Percentiles rank a stretch among this genome's conserved stretches.
These are phyloP conservation scores for Acyrthosiphon pisum DNA, from an alignment of 1,140 invertebrate species.

Conservation along the genomic window DNA sequence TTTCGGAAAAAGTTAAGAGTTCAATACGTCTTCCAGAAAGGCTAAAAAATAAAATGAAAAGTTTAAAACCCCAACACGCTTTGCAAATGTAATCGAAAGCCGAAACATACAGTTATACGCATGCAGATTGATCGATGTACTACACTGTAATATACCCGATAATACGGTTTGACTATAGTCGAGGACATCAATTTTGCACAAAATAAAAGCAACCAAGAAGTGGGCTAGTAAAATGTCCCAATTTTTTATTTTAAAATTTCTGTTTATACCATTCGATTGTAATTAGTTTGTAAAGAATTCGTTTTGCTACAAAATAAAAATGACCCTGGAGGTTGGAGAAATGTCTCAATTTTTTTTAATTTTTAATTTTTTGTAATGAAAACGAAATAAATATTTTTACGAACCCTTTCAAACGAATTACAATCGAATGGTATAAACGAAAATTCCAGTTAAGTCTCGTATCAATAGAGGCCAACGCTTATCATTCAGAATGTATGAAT, in stretches of 20 bases:
- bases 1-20: neutral
- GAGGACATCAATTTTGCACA: neutral
- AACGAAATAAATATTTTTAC: too few relatives aligned
- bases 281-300: too few relatives aligned
- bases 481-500: neutral
- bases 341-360: too few relatives aligned
- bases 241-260: too few relatives aligned
- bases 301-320: too few relatives aligned
- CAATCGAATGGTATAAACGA: too few relatives aligned
- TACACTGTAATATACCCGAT: neutral
- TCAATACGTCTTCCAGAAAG: neutral
- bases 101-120: neutral
- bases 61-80: neutral
- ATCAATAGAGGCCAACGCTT: neutral
- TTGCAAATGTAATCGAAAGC: conserved; percentile 5
- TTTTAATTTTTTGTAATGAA: too few relatives aligned
- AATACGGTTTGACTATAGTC: neutral
- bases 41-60: neutral
- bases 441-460: neutral
- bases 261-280: too few relatives aligned
- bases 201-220: too few relatives aligned
- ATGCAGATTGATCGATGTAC: neutral
- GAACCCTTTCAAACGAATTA: too few relatives aligned
- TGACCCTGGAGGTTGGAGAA: too few relatives aligned
- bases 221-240: too few relatives aligned